These are phyloP conservation scores for Lagocephalus sceleratus DNA, from an alignment of 2,797 vertebrate genomes.

Conservation along the genomic window DNA sequence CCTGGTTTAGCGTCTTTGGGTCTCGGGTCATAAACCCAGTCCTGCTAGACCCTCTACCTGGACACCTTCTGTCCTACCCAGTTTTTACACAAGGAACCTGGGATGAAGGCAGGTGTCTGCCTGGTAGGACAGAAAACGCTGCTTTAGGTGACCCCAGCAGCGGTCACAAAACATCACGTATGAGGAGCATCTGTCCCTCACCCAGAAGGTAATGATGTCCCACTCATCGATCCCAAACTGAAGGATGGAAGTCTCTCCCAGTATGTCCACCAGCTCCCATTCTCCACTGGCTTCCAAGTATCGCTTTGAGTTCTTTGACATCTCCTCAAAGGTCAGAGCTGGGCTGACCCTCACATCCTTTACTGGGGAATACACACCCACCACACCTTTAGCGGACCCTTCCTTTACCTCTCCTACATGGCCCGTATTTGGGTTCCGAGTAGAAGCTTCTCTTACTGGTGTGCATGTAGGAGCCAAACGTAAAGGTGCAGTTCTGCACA, in stretches of 20 bases:
- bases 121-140: no score
- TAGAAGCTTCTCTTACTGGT: constrained; percentile 66
- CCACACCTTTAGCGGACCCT: neutral
- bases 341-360: constrained; percentile 77
- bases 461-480: constrained; percentile 78
- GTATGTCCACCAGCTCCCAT: constrained; percentile 80
- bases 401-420: neutral
- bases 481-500: constrained; percentile 80
- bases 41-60: no score
- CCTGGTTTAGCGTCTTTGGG: no score
- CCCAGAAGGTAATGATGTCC: constrained; percentile 85
- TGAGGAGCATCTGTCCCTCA: constrained; percentile 29
- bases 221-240: constrained; percentile 81
- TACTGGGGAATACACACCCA: constrained; percentile 49
- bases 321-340: constrained; percentile 77
- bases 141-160: no score
- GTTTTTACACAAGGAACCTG: no score
- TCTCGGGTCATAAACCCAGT: no score
- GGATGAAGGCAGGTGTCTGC: no score
- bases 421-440: no score
- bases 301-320: constrained; percentile 77
- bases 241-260: constrained; percentile 74
- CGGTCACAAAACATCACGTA: no score
- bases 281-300: constrained; percentile 83
- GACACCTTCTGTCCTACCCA: no score